Conservation (phyloP, 2,113 vertebrate genomes). For the Cathartes aura region DNA sequence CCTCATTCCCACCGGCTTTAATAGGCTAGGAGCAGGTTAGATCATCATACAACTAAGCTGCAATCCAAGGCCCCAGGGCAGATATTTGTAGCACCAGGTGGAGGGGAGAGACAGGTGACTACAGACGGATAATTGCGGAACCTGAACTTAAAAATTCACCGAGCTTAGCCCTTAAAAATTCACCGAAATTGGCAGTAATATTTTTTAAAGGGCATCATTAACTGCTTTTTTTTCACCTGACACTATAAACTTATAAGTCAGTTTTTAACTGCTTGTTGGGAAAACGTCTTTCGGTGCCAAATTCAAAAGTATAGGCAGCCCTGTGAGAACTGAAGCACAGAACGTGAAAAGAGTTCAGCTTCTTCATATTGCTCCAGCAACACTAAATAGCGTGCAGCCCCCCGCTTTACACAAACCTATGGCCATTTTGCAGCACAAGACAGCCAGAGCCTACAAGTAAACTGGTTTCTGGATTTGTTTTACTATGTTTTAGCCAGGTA, state of each 20-base stretch:
- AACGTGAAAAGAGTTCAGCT: background rate
- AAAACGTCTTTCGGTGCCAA: background rate
- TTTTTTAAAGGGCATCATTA: background rate
- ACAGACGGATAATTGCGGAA: background rate
- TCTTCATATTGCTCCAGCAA: background rate
- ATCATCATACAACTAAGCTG: background rate
- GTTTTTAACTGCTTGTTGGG: background rate
- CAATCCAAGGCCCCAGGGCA: background rate
- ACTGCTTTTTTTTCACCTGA: background rate
- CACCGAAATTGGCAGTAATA: accelerated
- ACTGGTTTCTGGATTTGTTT: background rate
- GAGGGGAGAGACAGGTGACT: background rate
- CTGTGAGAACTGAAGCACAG: background rate
- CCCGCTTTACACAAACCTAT: background rate
- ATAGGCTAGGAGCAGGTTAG: background rate
- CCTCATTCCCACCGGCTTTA: background rate
- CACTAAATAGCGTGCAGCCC: background rate
- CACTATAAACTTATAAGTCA: background rate
- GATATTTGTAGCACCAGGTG: background rate
- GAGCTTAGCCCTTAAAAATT: background rate
- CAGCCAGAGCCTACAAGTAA: background rate
- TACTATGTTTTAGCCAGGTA: background rate
- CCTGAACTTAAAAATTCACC: background rate
- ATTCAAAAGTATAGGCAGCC: background rate
- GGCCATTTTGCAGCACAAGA: background rate